Conservation (phyloP, 2,888 invertebrate genomes). For the Orthosia gracilis region DNA sequence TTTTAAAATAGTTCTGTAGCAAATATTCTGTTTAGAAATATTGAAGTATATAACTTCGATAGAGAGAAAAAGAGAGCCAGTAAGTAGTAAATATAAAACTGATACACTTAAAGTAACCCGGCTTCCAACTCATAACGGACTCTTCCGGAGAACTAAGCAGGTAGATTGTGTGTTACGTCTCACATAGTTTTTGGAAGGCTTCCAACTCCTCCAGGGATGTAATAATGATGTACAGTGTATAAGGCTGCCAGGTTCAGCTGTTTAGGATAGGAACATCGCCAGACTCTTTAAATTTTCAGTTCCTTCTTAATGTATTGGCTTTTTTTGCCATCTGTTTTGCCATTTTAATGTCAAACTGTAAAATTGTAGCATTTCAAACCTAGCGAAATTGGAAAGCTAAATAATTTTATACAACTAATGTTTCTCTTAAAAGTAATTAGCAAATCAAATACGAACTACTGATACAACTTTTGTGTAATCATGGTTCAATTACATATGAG, state of each 20-base stretch:
- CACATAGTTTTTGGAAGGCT: constrained; percentile 53
- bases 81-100: constrained; percentile 7
- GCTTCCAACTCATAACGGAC: constrained; percentile 12
- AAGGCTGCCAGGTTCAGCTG: constrained; percentile 40
- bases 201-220: constrained; percentile 55
- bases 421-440: constrained; percentile 4
- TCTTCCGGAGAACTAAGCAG: constrained; percentile 54
- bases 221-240: constrained; percentile 52
- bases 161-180: constrained; percentile 48
- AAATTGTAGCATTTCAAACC: background rate
- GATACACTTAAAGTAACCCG: constrained; percentile 12
- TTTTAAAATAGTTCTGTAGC: background rate
- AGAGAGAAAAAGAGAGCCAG: background rate
- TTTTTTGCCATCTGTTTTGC: background rate
- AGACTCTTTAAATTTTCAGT: constrained; percentile 35
- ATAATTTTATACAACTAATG: background rate
- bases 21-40: constrained; percentile 16
- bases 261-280: constrained; percentile 34
- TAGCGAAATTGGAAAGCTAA: too few species aligned
- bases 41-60: background rate
- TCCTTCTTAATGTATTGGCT: constrained; percentile 12
- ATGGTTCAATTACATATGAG: background rate
- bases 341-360: background rate
- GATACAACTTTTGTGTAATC: background rate
- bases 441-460: background rate